A percentile compares a stretch with the other conserved stretches of the same genome.
phyloP scores from a whole-genome alignment of 2,113 vertebrate species.

The Monopterus albus region DNA sequence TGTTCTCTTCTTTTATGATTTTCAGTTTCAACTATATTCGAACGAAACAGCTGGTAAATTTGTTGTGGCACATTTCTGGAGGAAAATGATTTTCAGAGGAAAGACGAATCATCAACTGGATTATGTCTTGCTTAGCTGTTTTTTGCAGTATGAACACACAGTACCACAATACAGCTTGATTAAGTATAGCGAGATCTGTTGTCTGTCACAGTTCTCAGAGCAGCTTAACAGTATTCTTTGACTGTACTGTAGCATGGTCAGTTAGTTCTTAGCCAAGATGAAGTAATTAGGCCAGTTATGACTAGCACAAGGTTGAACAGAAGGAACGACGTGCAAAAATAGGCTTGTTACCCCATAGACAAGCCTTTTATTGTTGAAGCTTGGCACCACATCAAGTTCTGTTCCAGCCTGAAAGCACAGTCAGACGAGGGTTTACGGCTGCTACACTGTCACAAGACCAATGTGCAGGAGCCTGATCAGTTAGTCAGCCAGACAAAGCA shows the following conservation, averaged over 20 bases:
- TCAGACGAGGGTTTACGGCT: conserved; percentile 63
- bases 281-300: conserved; percentile 48
- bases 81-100: not conserved
- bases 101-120: not conserved
- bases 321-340: conserved; percentile 24
- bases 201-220: too few relatives aligned
- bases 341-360: conserved; percentile 22
- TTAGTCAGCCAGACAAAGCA: conserved; percentile 34
- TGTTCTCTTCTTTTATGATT: not conserved
- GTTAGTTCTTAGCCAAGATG: not conserved
- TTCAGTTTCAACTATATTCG: not conserved
- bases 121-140: too few relatives aligned
- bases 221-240: not conserved
- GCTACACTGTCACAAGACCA: conserved; percentile 71
- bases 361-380: conserved; percentile 53
- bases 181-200: not conserved
- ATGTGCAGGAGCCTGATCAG: conserved; percentile 29
- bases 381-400: conserved; percentile 52
- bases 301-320: conserved; percentile 5
- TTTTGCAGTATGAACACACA: not conserved
- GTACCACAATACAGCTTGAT: not conserved
- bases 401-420: conserved; percentile 54
- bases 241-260: not conserved
- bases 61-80: not conserved
- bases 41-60: not conserved